A percentile compares a stretch with the other conserved stretches of the same genome.
Evolutionary conservation across 2,888 invertebrate genomes (phyloP).

Genomic region (Kryphioiulus occultus): DNA sequence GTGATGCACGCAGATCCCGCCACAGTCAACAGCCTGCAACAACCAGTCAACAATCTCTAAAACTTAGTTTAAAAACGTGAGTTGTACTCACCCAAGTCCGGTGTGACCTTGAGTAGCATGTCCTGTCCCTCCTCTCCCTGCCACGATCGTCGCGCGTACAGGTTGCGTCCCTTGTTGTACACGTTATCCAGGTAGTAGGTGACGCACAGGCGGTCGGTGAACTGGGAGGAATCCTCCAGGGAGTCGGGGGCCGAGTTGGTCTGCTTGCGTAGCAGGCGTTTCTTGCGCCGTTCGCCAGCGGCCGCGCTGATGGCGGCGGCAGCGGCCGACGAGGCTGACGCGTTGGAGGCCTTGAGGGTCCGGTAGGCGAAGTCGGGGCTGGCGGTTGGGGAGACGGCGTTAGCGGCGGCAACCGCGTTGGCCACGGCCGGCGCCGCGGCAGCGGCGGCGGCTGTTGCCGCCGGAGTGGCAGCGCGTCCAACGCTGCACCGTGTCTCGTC

Average conservation of each 20-base stretch:
- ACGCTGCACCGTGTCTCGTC: constrained; percentile 54
- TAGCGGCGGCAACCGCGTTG: constrained; percentile 41
- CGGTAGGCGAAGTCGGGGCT: constrained; percentile 46
- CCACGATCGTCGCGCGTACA: constrained; percentile 52
- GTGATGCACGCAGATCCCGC: no score
- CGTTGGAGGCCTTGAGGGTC: constrained; percentile 15
- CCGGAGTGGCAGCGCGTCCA: constrained; percentile 44
- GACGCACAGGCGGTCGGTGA: constrained; percentile 54
- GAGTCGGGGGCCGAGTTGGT: constrained; percentile 63
- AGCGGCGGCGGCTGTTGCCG: constrained; percentile 51
- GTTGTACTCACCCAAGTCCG: constrained; percentile 26
- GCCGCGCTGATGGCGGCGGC: constrained; percentile 50
- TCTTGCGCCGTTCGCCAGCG: constrained; percentile 58
- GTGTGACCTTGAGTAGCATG: constrained; percentile 45
- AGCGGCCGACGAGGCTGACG: neutral
- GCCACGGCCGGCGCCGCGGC: constrained; percentile 48
- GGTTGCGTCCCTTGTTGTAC: constrained; percentile 49
- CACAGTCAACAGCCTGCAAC: no score
- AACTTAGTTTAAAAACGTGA: neutral
- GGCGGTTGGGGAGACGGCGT: constrained; percentile 28
- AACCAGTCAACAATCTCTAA: neutral
- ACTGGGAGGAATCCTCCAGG: constrained; percentile 57
- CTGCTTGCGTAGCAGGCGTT: constrained; percentile 61
- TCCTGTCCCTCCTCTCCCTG: constrained; percentile 51
- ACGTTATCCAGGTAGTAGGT: constrained; percentile 54